A percentile compares a stretch with the other conserved stretches of the same genome.
phyloP scores from a whole-genome alignment of 2,797 vertebrate genomes.

The Knipowitschia caucasica region DNA sequence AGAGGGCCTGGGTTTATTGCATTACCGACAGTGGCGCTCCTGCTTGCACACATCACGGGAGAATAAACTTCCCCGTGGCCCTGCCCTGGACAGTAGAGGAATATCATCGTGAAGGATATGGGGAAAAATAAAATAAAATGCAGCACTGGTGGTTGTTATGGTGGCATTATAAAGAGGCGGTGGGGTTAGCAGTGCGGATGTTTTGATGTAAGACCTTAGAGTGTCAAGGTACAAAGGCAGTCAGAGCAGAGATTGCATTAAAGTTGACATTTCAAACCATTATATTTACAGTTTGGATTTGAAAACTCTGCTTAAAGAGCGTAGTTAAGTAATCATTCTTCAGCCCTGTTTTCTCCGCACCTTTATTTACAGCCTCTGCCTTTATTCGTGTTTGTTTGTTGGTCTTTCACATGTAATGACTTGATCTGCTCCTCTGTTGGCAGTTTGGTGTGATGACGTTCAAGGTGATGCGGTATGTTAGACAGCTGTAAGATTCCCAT shows the following conservation, averaged over 20 bases:
- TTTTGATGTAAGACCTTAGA: conserved; percentile 41
- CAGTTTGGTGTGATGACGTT: too few relatives aligned
- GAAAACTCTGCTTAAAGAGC: too few relatives aligned
- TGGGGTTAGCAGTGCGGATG: conserved; percentile 16
- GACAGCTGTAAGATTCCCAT: too few relatives aligned
- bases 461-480: too few relatives aligned
- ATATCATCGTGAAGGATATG: background rate
- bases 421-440: too few relatives aligned
- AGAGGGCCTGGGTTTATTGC: conserved; percentile 52
- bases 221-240: conserved; percentile 34
- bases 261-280: conserved; percentile 37
- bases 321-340: too few relatives aligned
- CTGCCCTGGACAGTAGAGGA: conserved; percentile 2
- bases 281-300: too few relatives aligned
- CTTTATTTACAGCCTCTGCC: too few relatives aligned
- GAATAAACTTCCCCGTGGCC: conserved; percentile 5
- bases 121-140: too few relatives aligned
- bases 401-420: too few relatives aligned
- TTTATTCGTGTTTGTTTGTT: too few relatives aligned
- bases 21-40: conserved; percentile 46
- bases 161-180: conserved; percentile 23
- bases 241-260: conserved; percentile 52
- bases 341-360: too few relatives aligned
- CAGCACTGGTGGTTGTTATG: conserved; percentile 5
- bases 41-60: conserved; percentile 22